These are phyloP conservation scores for Andrena bucephala DNA, from an alignment of 2,888 invertebrate genomes.

Conservation along the genomic window DNA sequence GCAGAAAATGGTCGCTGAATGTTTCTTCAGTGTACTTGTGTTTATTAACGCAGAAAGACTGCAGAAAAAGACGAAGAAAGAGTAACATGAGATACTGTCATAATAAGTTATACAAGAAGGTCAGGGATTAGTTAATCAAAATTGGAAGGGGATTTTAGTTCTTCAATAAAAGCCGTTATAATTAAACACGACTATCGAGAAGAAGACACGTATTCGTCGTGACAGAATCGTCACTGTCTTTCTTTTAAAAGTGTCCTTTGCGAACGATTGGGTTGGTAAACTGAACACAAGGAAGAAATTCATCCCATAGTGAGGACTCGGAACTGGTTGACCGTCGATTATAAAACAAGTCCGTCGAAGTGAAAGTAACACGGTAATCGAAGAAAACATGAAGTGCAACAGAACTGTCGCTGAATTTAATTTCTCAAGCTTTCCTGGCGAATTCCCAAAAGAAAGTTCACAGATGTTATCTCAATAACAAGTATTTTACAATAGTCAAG, in stretches of 20 bases:
- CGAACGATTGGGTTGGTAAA: not conserved
- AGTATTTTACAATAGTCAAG: not conserved
- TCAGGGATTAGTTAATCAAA: not conserved
- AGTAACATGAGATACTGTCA: not conserved
- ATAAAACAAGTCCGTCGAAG: not conserved
- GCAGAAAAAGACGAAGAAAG: not conserved
- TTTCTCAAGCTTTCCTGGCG: not conserved
- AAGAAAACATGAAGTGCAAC: not conserved
- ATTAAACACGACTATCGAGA: not conserved
- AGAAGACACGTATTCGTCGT: not conserved
- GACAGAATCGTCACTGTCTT: not conserved
- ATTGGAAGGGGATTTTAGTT: not conserved
- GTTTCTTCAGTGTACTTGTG: not conserved
- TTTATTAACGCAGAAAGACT: not conserved
- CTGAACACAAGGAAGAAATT: conserved; percentile 3
- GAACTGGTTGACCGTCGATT: not conserved
- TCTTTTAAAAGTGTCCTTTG: conserved; percentile 28
- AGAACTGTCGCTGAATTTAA: not conserved
- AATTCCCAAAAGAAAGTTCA: conserved; percentile 7
- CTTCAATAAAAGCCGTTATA: not conserved
- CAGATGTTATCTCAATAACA: not conserved
- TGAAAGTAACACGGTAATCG: not conserved
- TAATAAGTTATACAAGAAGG: not conserved
- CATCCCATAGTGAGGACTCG: not conserved
- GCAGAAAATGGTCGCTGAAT: not conserved